These are phyloP conservation scores for Uropetala carovei DNA, from an alignment of 2,888 invertebrate genomes.

Conservation along the genomic window DNA sequence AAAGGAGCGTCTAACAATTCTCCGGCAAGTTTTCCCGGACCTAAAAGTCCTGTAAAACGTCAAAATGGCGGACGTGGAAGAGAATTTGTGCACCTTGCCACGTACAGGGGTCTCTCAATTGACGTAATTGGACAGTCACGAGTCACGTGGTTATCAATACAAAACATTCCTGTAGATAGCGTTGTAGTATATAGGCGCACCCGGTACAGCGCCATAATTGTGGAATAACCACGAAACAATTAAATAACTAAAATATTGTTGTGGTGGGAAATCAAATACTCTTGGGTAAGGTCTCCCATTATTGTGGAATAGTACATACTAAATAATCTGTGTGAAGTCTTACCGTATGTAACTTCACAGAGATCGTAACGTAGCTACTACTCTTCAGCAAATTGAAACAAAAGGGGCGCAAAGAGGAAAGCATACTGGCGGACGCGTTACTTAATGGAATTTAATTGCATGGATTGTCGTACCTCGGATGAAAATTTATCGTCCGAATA, in stretches of 20 bases:
- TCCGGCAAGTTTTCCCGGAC: conserved; percentile 60
- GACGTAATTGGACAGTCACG: conserved; percentile 65
- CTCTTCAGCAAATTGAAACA: too few species aligned
- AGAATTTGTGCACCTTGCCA: conserved; percentile 86
- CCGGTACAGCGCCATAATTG: background rate
- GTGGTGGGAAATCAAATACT: background rate
- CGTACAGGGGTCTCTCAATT: conserved; percentile 79
- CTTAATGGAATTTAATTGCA: too few species aligned
- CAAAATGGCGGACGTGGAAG: conserved; percentile 91
- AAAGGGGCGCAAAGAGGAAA: too few species aligned
- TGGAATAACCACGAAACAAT: background rate
- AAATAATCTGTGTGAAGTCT: too few species aligned
- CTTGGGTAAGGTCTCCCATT: too few species aligned
- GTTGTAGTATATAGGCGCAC: background rate
- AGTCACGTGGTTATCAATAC: conserved; percentile 65
- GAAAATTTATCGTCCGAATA: too few species aligned
- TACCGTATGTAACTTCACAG: too few species aligned
- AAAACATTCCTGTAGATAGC: conserved; percentile 42
- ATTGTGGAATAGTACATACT: too few species aligned
- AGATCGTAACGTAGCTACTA: too few species aligned
- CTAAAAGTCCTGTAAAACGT: conserved; percentile 83
- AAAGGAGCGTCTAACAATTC: conserved; percentile 38
- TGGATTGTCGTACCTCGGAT: too few species aligned
- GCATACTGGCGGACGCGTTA: too few species aligned
- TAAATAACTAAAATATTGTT: background rate